Percentiles rank a stretch among this genome's conserved stretches.
phyloP scores from a whole-genome alignment of 2,888 invertebrate genomes.

The Serripes groenlandicus region DNA sequence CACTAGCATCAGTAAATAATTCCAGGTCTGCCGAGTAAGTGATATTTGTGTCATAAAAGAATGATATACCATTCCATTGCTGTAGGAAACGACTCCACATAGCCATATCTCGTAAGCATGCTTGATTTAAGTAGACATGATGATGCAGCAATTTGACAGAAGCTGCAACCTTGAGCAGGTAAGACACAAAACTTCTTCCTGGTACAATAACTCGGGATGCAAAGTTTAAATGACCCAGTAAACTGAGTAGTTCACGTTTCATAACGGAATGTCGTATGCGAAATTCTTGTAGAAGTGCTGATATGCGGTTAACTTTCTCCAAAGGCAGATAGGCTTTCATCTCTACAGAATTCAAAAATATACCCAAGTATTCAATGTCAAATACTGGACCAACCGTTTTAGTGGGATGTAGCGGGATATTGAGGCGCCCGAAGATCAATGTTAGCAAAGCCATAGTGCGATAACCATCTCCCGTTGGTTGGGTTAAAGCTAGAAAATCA shows the following conservation, averaged over 20 bases:
- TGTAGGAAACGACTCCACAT: slow-evolving; percentile 51
- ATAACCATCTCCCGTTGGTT: slow-evolving; percentile 24
- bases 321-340: slow-evolving; percentile 47
- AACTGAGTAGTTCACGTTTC: slow-evolving; percentile 35
- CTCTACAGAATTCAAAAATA: slow-evolving; percentile 57
- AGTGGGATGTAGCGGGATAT: slow-evolving; percentile 46
- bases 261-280: slow-evolving; percentile 5
- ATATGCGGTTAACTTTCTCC: slow-evolving; percentile 34
- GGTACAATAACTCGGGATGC: slow-evolving; percentile 34
- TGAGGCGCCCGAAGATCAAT: slow-evolving; percentile 41
- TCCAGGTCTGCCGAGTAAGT: slow-evolving; percentile 38
- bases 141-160: slow-evolving; percentile 37
- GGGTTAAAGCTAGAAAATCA: slow-evolving; percentile 54
- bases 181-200: slow-evolving; percentile 45
- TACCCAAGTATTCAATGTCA: slow-evolving; percentile 51
- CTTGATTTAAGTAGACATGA: slow-evolving; percentile 30
- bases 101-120: slow-evolving; percentile 28
- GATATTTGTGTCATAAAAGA: slow-evolving; percentile 44
- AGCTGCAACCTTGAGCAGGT: slow-evolving; percentile 32
- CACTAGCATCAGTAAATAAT: slow-evolving; percentile 39
- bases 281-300: neutral
- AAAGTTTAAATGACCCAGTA: slow-evolving; percentile 40
- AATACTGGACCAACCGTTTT: slow-evolving; percentile 53
- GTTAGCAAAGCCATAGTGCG: slow-evolving; percentile 54
- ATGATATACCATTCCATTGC: slow-evolving; percentile 55